Percentiles rank a stretch among this genome's conserved stretches.
These are phyloP conservation scores for Andrena trimmerana DNA, from an alignment of 2,888 invertebrate genomes.

Conservation along the genomic window DNA sequence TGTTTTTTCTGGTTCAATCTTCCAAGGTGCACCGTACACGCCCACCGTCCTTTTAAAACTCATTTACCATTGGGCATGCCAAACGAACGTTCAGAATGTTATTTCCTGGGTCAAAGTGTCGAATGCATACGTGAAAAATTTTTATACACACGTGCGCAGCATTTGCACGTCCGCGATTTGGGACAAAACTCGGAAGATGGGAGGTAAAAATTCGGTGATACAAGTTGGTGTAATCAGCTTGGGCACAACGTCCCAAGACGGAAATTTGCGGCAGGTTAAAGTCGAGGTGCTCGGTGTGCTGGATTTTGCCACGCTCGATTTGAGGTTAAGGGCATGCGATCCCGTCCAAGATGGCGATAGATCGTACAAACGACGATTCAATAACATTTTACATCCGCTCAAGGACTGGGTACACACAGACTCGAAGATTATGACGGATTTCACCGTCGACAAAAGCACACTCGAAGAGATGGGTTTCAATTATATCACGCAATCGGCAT, in stretches of 20 bases:
- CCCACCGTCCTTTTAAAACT: constrained; percentile 93
- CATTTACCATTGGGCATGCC: constrained; percentile 96
- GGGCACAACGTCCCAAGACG: constrained; percentile 93
- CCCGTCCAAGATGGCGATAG: constrained; percentile 92
- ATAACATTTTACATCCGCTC: constrained; percentile 93
- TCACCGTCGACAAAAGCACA: constrained; percentile 93
- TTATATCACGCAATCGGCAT: constrained; percentile 89
- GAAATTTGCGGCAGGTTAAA: constrained; percentile 89
- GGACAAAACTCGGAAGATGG: constrained; percentile 90
- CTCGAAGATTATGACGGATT: constrained; percentile 92
- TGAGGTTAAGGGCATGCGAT: constrained; percentile 93
- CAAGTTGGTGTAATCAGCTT: constrained; percentile 93
- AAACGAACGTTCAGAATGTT: constrained; percentile 95
- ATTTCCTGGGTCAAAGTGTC: constrained; percentile 95
- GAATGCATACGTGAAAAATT: constrained; percentile 89
- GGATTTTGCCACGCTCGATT: constrained; percentile 89
- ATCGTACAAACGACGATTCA: constrained; percentile 92
- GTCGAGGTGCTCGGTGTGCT: constrained; percentile 95
- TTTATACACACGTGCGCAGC: constrained; percentile 91
- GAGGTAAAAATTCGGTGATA: constrained; percentile 87
- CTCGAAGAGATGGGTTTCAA: constrained; percentile 92
- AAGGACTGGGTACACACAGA: constrained; percentile 92
- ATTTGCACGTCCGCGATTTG: constrained; percentile 93
- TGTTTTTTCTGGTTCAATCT: constrained; percentile 94
- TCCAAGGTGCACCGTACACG: constrained; percentile 94